A percentile compares a stretch with the other conserved stretches of the same genome.
These are phyloP conservation scores for Cephus runcator DNA, from an alignment of 2,888 invertebrate species.

Conservation along the genomic window DNA sequence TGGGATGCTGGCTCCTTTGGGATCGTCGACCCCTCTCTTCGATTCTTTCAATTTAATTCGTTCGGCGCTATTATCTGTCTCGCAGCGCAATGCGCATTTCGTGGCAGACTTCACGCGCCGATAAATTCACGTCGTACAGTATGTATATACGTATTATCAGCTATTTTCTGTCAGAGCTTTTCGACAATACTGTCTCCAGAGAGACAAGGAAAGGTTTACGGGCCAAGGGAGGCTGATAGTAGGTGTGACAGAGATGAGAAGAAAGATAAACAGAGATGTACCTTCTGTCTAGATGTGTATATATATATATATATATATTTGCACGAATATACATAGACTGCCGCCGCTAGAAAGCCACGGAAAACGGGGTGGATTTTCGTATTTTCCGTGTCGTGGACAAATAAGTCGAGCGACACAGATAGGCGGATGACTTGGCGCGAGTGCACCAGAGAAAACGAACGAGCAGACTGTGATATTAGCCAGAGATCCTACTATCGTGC, in stretches of 20 bases:
- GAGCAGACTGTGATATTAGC: conserved; percentile 7
- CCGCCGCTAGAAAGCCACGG: background rate
- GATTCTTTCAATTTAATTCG: background rate
- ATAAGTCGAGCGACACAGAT: conserved; percentile 29
- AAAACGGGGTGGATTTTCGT: background rate
- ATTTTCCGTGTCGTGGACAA: conserved; percentile 25
- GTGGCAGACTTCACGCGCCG: background rate
- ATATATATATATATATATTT: background rate
- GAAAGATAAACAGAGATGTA: too few relatives aligned
- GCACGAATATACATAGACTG: background rate
- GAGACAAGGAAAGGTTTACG: background rate
- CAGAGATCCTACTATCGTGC: background rate
- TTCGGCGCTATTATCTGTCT: background rate
- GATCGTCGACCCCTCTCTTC: background rate
- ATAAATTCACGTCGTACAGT: background rate
- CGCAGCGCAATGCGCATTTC: background rate
- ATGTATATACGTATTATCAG: background rate
- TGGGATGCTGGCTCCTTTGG: background rate
- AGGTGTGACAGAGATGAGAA: too few relatives aligned
- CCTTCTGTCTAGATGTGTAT: background rate
- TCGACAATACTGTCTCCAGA: background rate
- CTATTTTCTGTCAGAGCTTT: background rate
- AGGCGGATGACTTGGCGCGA: conserved; percentile 28
- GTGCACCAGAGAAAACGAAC: conserved; percentile 9
- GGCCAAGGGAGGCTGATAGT: background rate